Evolutionary conservation across 2,797 vertebrate species (phyloP).

Genomic region (Girardinus metallicus): DNA sequence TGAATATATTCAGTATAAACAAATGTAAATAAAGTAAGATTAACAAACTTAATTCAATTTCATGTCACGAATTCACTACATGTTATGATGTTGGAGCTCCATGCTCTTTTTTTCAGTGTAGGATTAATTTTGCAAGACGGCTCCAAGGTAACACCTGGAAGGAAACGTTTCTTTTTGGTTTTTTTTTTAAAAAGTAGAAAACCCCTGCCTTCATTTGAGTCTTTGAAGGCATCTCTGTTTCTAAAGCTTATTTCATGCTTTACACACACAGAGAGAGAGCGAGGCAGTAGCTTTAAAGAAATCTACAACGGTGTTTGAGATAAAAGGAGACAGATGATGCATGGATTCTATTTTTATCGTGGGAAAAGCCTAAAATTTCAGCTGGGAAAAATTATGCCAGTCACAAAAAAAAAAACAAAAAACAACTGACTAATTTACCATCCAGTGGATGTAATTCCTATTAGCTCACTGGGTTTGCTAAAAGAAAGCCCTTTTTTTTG

Average conservation of each 20-base stretch:
- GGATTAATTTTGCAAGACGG: background rate
- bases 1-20: too few species aligned
- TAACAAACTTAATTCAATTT: too few species aligned
- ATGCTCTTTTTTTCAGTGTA: background rate
- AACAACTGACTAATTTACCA: background rate
- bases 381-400: background rate
- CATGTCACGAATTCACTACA: too few species aligned
- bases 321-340: background rate
- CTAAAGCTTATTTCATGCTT: slow-evolving; percentile 54
- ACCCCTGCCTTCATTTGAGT: slow-evolving; percentile 23
- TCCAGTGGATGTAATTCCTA: background rate
- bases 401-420: background rate
- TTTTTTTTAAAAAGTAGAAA: background rate
- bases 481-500: background rate
- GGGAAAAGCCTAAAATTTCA: background rate
- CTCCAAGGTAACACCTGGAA: background rate
- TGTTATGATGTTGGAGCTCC: too few species aligned
- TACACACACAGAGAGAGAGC: too few species aligned
- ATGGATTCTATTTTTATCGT: background rate
- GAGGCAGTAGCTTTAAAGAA: background rate
- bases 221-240: slow-evolving; percentile 61
- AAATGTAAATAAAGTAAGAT: too few species aligned
- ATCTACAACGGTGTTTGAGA: background rate
- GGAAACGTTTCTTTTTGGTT: too few species aligned
- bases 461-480: background rate